Percentiles rank a stretch among this genome's conserved stretches.
These are phyloP conservation scores for Poeciliopsis turrubarensis DNA, from an alignment of 2,113 vertebrate species.

Conservation along the genomic window DNA sequence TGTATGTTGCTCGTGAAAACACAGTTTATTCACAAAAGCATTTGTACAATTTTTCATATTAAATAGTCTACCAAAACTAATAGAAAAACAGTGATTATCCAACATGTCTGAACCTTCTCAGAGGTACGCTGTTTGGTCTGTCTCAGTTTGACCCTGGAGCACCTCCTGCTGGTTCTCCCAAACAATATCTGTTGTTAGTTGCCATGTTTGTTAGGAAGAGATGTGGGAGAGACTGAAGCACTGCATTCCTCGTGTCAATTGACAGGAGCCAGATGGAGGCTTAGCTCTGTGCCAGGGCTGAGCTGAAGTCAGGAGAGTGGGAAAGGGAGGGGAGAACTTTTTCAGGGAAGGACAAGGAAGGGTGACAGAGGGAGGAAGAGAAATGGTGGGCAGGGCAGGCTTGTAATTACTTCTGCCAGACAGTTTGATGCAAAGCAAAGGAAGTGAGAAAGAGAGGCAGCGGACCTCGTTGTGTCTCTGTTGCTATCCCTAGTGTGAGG, in stretches of 20 bases:
- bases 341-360: conserved; percentile 50
- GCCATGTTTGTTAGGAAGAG: conserved; percentile 38
- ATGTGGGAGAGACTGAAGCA: conserved; percentile 29
- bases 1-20: too few relatives aligned
- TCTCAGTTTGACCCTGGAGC: conserved; percentile 32
- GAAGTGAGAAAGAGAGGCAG: conserved; percentile 22
- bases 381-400: conserved; percentile 70
- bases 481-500: conserved; percentile 39
- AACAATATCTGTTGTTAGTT: conserved; percentile 29
- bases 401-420: conserved; percentile 79
- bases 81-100: too few relatives aligned
- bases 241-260: conserved; percentile 84
- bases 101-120: too few relatives aligned
- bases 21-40: too few relatives aligned
- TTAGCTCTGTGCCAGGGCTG: conserved; percentile 75
- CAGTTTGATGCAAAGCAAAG: conserved; percentile 72
- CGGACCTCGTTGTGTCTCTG: conserved; percentile 18
- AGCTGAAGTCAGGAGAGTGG: conserved; percentile 44
- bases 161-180: conserved; percentile 39
- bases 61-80: too few relatives aligned
- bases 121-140: not conserved
- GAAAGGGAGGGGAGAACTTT: conserved; percentile 48
- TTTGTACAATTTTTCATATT: too few relatives aligned
- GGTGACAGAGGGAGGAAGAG: conserved; percentile 32
- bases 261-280: conserved; percentile 87